A percentile compares a stretch with the other conserved stretches of the same genome.
These are phyloP conservation scores for Prietella phreatophila DNA, from an alignment of 2,113 vertebrate genomes.

Conservation along the genomic window DNA sequence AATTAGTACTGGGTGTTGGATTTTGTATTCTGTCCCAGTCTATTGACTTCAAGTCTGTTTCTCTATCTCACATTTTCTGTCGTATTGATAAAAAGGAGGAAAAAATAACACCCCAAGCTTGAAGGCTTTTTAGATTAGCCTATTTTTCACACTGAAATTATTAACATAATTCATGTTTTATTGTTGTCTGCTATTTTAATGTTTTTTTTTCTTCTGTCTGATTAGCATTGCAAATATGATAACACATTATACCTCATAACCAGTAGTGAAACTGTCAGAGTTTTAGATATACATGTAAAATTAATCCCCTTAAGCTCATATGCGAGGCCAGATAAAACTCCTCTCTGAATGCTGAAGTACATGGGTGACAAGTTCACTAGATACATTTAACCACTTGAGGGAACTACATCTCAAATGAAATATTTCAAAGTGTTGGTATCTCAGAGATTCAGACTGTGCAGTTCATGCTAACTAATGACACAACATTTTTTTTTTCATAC, in stretches of 20 bases:
- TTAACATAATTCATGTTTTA: conserved; percentile 36
- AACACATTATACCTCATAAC: conserved; percentile 24
- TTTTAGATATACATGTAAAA: conserved; percentile 21
- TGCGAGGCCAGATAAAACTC: conserved; percentile 8
- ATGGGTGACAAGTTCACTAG: conserved; percentile 26
- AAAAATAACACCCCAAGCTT: conserved; percentile 25
- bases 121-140: conserved; percentile 38
- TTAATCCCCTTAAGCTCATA: conserved; percentile 16
- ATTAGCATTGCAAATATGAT: conserved; percentile 39
- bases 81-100: conserved; percentile 9
- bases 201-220: conserved; percentile 21
- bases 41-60: conserved; percentile 31
- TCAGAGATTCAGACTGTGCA: conserved; percentile 21
- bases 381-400: conserved; percentile 18
- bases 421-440: not conserved
- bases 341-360: conserved; percentile 5
- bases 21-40: conserved; percentile 48
- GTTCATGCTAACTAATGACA: conserved; percentile 4
- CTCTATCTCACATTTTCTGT: conserved; percentile 15
- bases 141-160: conserved; percentile 34
- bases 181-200: conserved; percentile 34
- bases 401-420: not conserved
- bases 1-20: conserved; percentile 45
- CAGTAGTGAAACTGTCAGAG: conserved; percentile 20
- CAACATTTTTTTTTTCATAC: not conserved